Evolutionary conservation across 2,797 vertebrate genomes (phyloP), one percentile per base, ranked within the genome.

Genomic region (Phataginus tricuspis): DNA sequence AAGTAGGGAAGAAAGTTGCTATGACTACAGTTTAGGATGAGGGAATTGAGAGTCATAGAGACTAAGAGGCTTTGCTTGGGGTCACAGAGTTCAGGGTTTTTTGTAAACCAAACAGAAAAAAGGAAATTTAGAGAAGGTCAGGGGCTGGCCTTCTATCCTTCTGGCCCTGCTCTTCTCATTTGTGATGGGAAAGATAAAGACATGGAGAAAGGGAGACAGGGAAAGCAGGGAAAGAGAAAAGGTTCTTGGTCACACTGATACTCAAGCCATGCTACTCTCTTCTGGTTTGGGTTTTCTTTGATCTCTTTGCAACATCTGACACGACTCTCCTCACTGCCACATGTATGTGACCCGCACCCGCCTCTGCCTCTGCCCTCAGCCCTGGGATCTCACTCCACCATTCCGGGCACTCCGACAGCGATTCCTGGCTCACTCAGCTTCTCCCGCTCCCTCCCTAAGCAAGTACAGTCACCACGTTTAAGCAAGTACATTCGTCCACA

Each of bases 21-120:
- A 29, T 31, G 57, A 84, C 21, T 80, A 16, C 59, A 88, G 15
- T 55, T 96, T 79, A 74, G 39, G 64, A 59, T 15, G 85, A 95
- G 39, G 34, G 11, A 39, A 27, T 23, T 86, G 49, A 72, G 19
- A 61, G 31, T 86, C 68, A 68, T 25, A 45, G 42, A 74, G 37
- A 84, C 39, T 77, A 57, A 82, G 75, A 77, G 29, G 71, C 19
- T 63, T 16, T 21, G 72, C 42, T 53, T 13, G 49, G 92, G 82
- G 88, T 92, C 42, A 37, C 39, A 23, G 74, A 91, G 74, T 88
- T 61, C 53, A 91, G 13, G 18, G 39, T 37, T 34, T 95, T 97
- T 78, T 71, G 68, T 95, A 86, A 88, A 77, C n/a, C 75, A 80
- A 72, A 69, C 7, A 87, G 75, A 55, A 77, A 34, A 79, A 66